A percentile compares a stretch with the other conserved stretches of the same genome.
These are phyloP conservation scores for Leptobrachium ailaonicum DNA, from an alignment of 2,113 vertebrate genomes.

Conservation along the genomic window DNA sequence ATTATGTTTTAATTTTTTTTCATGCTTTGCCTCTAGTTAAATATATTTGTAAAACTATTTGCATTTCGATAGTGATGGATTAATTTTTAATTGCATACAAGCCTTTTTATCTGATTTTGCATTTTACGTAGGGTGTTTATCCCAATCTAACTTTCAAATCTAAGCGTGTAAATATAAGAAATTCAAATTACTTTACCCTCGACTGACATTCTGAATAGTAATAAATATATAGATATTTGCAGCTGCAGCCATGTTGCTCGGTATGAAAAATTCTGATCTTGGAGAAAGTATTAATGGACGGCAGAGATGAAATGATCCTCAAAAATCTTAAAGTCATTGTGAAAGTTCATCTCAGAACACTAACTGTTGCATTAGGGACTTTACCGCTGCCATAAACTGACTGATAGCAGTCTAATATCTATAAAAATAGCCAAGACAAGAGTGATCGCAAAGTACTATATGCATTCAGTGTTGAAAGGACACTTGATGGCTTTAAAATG, in stretches of 20 bases:
- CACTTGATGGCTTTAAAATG: neutral
- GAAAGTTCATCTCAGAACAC: neutral
- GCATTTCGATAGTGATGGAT: constrained; percentile 33
- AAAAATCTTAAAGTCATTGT: neutral
- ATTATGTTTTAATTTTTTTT: neutral
- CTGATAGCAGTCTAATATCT: neutral
- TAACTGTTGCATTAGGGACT: neutral
- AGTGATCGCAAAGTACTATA: neutral
- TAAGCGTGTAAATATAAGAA: neutral
- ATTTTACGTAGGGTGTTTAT: neutral
- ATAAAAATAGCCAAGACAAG: neutral
- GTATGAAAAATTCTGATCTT: neutral
- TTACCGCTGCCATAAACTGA: neutral
- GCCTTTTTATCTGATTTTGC: neutral
- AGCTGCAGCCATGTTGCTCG: too few species aligned
- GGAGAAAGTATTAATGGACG: neutral
- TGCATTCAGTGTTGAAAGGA: neutral
- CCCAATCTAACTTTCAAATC: constrained; percentile 13
- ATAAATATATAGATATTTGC: too few species aligned
- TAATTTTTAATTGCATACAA: constrained; percentile 31
- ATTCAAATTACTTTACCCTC: too few species aligned
- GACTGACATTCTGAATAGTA: too few species aligned
- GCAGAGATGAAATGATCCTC: neutral
- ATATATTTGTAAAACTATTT: neutral
- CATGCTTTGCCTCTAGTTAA: constrained; percentile 11